These are phyloP conservation scores for Ciconia boyciana DNA, from an alignment of 2,113 vertebrate species.

Conservation along the genomic window DNA sequence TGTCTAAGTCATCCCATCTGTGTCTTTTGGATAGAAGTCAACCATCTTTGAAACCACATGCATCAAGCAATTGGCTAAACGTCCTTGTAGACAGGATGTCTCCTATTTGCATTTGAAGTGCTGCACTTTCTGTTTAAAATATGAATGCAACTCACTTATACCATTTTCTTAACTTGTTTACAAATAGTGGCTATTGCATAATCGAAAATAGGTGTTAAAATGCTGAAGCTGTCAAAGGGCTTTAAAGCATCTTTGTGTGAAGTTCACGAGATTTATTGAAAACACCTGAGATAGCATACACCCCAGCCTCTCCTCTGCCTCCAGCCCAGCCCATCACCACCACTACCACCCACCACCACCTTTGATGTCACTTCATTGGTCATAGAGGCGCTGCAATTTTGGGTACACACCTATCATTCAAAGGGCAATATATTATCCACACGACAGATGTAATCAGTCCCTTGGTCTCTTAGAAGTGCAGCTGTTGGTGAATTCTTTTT, in stretches of 20 bases:
- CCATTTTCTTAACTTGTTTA: conserved; percentile 66
- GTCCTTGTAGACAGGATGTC: conserved; percentile 76
- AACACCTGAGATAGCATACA: not conserved
- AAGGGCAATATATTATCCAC: conserved; percentile 57
- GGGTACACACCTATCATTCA: conserved; percentile 63
- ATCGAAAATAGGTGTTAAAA: conserved; percentile 59
- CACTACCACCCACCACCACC: conserved; percentile 38
- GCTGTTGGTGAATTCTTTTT: conserved; percentile 76
- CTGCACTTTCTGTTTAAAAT: conserved; percentile 68
- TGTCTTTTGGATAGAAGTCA: conserved; percentile 75
- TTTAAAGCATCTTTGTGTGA: conserved; percentile 46
- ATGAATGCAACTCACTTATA: conserved; percentile 61
- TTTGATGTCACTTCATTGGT: conserved; percentile 51
- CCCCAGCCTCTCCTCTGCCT: conserved; percentile 2
- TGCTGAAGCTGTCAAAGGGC: conserved; percentile 32
- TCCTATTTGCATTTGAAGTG: conserved; percentile 77
- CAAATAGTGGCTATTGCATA: conserved; percentile 55
- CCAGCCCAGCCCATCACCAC: conserved; percentile 21
- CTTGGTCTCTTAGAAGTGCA: conserved; percentile 73
- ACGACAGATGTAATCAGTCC: conserved; percentile 71
- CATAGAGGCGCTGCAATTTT: not conserved
- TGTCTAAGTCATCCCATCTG: conserved; percentile 80
- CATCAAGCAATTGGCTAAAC: conserved; percentile 75
- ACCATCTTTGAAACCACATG: conserved; percentile 72
- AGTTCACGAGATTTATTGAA: conserved; percentile 33